These are phyloP conservation scores for Astreopora myriophthalma DNA, from an alignment of 64 coral and sea anemone genomes.

Conservation along the genomic window DNA sequence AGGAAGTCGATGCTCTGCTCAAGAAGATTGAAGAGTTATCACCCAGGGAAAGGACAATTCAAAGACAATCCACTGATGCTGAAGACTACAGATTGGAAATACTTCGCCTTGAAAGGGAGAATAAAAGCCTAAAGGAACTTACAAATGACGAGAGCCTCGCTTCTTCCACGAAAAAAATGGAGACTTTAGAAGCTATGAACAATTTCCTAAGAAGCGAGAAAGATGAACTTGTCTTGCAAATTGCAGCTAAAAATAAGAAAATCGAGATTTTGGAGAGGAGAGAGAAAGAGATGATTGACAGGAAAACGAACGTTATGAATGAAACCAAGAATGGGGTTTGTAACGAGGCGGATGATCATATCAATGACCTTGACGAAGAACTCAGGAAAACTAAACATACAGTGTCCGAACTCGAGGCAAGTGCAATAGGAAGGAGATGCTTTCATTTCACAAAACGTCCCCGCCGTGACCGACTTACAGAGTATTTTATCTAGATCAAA, in stretches of 20 bases:
- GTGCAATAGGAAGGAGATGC: too few species aligned
- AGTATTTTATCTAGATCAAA: too few species aligned
- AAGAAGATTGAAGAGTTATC: slow-evolving; percentile 17
- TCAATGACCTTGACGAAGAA: slow-evolving; percentile 35
- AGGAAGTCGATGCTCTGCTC: slow-evolving; percentile 4
- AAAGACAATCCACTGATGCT: neutral
- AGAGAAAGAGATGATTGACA: slow-evolving; percentile 10
- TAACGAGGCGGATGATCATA: slow-evolving; percentile 2
- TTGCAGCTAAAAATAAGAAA: slow-evolving; percentile 57
- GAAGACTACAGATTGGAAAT: slow-evolving; percentile 52
- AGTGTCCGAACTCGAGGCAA: slow-evolving; percentile 45
- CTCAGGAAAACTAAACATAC: slow-evolving; percentile 35
- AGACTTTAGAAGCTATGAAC: slow-evolving; percentile 38
- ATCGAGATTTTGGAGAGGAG: slow-evolving; percentile 44
- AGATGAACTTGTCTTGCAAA: slow-evolving; percentile 43
- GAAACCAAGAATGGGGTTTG: neutral
- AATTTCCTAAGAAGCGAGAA: slow-evolving; percentile 52
- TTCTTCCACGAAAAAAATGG: slow-evolving; percentile 44
- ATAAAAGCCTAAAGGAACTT: slow-evolving; percentile 36
- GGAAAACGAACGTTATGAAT: slow-evolving; percentile 4
- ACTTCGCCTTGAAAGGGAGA: slow-evolving; percentile 32
- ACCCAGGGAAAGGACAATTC: neutral
- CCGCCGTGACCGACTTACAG: too few species aligned
- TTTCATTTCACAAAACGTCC: too few species aligned
- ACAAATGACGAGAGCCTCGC: neutral